A percentile compares a stretch with the other conserved stretches of the same genome.
Conservation (phyloP, 2,797 vertebrate genomes). For the Coluber constrictor region DNA sequence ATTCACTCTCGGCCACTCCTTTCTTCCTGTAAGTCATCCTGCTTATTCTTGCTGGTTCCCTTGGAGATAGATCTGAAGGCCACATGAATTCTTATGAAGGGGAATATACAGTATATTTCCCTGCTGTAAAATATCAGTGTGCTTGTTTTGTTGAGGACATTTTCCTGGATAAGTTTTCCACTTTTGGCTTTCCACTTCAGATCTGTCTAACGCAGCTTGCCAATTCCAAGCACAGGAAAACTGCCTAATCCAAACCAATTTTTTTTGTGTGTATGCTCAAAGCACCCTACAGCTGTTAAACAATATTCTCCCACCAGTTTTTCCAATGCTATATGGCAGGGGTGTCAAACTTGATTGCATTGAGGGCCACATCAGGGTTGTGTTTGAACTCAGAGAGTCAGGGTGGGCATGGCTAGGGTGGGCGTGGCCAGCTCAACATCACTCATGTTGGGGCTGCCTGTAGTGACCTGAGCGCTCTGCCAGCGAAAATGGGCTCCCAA, state of each 20-base stretch:
- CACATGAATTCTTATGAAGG: not conserved
- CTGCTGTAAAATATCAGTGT: not conserved
- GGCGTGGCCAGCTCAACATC: too few relatives aligned
- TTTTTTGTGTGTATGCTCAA: not conserved
- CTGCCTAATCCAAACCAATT: rapidly evolving
- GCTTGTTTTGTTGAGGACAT: not conserved
- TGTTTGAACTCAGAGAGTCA: too few relatives aligned
- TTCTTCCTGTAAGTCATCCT: not conserved
- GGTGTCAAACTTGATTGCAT: too few relatives aligned
- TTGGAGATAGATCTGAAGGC: not conserved
- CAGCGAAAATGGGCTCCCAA: too few relatives aligned
- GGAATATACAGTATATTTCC: not conserved
- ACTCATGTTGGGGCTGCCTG: too few relatives aligned
- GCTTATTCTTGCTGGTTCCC: not conserved
- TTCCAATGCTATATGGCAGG: not conserved
- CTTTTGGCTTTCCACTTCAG: not conserved
- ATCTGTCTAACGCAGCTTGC: not conserved
- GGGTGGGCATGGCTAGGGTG: too few relatives aligned
- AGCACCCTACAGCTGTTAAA: not conserved
- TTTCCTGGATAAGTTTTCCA: not conserved
- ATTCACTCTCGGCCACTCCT: not conserved
- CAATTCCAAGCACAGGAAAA: not conserved
- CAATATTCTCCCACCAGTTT: not conserved
- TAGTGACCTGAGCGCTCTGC: too few relatives aligned
- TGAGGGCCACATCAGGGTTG: too few relatives aligned